Base-by-base conservation (phyloP, 2,113 vertebrate species). In the Tetraodon nigroviridis region DNA sequence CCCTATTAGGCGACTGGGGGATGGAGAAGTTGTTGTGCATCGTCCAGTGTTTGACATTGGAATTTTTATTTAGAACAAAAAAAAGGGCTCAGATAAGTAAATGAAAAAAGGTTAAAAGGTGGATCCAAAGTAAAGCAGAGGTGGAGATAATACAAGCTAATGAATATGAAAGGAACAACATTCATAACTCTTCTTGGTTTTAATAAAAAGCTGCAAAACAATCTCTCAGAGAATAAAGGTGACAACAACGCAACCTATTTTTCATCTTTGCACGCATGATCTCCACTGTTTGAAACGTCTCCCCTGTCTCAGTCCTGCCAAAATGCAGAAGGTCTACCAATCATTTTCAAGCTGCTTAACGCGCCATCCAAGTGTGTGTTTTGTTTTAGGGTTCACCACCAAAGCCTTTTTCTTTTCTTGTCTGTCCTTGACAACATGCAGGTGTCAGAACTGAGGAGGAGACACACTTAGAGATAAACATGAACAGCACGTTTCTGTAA, bases 361-460 rank as follows among this genome's bases (percentile, higher is more conserved):
- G 54, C 8, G 6, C 55, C 73, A 76, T 74, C 67, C 81, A 82
- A 76, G 61, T 47, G 1, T 48, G 29, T 52, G 64, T 74, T 71
- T 58, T 64, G 70, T 69, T 52, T 72, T 49, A 20, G 48, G 69
- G 20, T 19, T 64, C 24, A 42, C 69, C 69, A 73, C 71, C 70
- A 66, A 49, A 24, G 60, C 58, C 58, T 42, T 51, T 69, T 67
- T 61, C 48, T 11, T 53, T 63, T 53, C 61, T 54, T 64, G 50
- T 69, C 52, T 51, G 65, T 83, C 79, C 81, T 83, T 85, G 73
- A 79, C 75, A 71, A 50, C 47, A 24, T 65, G 60, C 71, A 50
- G 51, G 74, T 82, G 61, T 84, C 69, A 75, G 63, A 70, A 70
- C 37, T 46, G 45, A 77, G 19, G 40, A 54, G 63, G 55, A 58